phyloP scores from a whole-genome alignment of 2,888 invertebrate genomes.

The Euzophera pinguis region DNA sequence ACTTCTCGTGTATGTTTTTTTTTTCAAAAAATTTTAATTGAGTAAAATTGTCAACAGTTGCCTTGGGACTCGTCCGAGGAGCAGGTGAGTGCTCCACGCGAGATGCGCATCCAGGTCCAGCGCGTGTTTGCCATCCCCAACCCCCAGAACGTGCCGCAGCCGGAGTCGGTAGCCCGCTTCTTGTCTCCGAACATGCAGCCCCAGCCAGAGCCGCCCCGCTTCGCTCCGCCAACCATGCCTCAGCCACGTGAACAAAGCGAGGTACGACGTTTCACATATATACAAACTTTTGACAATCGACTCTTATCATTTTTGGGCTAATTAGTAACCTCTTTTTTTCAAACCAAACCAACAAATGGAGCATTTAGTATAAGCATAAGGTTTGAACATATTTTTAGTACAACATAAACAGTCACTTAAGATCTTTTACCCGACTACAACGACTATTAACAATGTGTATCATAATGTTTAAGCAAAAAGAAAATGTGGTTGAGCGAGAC shows the following conservation, averaged over 20 bases:
- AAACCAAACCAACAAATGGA: too few relatives aligned
- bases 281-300: too few relatives aligned
- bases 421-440: not conserved
- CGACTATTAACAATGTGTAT: too few relatives aligned
- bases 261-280: too few relatives aligned
- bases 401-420: too few relatives aligned
- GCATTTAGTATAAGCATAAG: too few relatives aligned
- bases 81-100: constrained; percentile 60
- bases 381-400: too few relatives aligned
- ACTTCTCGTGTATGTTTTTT: too few relatives aligned
- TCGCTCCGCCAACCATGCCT: constrained; percentile 62
- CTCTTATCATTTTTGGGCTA: too few relatives aligned
- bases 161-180: constrained; percentile 56
- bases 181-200: constrained; percentile 53
- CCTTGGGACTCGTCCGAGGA: constrained; percentile 75
- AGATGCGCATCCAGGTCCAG: constrained; percentile 77
- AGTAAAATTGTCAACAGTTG: constrained; percentile 43
- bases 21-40: not conserved
- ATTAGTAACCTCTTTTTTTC: too few relatives aligned
- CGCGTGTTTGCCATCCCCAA: constrained; percentile 71
- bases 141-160: constrained; percentile 59
- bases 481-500: too few relatives aligned
- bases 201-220: constrained; percentile 52
- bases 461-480: too few relatives aligned
- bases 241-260: constrained; percentile 57